phyloP scores from a whole-genome alignment of 2,113 vertebrate species.

The Chaetops frenatus region DNA sequence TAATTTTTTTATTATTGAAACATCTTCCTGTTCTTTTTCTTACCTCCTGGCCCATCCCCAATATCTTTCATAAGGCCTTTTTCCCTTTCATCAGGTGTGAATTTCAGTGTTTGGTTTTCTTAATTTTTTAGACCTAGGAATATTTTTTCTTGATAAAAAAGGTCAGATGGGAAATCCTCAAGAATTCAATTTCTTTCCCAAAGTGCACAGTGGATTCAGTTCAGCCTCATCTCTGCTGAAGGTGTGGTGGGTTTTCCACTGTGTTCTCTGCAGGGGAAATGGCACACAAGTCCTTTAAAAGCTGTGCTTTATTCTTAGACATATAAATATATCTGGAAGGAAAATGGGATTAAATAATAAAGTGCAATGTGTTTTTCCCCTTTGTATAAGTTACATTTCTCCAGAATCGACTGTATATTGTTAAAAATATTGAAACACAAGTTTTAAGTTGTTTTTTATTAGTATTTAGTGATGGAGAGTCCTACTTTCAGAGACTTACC shows the following conservation, averaged over 20 bases:
- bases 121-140: not conserved
- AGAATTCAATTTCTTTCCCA: not conserved
- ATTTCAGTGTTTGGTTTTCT: not conserved
- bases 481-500: not conserved
- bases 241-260: not conserved
- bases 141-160: not conserved
- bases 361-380: rapidly evolving
- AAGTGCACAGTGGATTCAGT: rapidly evolving
- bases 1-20: not conserved
- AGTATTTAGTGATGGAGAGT: not conserved
- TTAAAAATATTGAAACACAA: not conserved
- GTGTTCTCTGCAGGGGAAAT: not conserved
- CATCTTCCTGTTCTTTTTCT: not conserved
- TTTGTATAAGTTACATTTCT: not conserved
- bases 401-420: not conserved
- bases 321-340: not conserved
- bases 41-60: not conserved
- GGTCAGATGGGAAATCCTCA: not conserved
- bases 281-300: not conserved
- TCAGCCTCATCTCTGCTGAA: not conserved
- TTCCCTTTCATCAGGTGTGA: not conserved
- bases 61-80: not conserved
- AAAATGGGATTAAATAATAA: not conserved
- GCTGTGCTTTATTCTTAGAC: not conserved
- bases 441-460: not conserved